Percentiles rank a stretch among this genome's conserved stretches.
These are phyloP conservation scores for Crocidura indochinensis DNA, from an alignment of 2,797 vertebrate species.

Conservation along the genomic window DNA sequence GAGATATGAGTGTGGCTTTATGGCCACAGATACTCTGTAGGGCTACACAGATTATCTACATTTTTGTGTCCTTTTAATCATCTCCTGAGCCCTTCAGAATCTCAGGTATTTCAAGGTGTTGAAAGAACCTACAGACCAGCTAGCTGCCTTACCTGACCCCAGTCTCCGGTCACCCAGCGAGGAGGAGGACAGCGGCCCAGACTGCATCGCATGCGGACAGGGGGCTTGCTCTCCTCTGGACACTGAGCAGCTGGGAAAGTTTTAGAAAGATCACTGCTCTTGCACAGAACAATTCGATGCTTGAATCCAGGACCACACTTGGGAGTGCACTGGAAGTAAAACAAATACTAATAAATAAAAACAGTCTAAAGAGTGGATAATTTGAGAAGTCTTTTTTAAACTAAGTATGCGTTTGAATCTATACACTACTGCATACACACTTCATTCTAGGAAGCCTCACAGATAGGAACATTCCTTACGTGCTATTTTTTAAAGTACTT, in stretches of 20 bases:
- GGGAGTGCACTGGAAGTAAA: conserved; percentile 95
- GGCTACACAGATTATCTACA: background rate
- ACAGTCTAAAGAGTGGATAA: conserved; percentile 68
- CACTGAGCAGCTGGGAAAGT: conserved; percentile 95
- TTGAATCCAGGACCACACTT: conserved; percentile 99
- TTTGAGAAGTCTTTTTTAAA: conserved; percentile 36
- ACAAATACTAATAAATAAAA: conserved; percentile 56
- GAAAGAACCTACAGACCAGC: background rate
- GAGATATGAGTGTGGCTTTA: background rate
- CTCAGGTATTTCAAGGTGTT: background rate
- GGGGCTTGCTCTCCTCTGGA: conserved; percentile 95
- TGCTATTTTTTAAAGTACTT: conserved; percentile 50
- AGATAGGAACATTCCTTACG: conserved; percentile 54
- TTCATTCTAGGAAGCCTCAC: conserved; percentile 63
- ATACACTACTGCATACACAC: conserved; percentile 43
- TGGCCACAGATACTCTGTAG: background rate
- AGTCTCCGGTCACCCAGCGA: conserved; percentile 98
- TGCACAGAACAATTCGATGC: conserved; percentile 98
- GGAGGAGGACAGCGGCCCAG: conserved; percentile 97
- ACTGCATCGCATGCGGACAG: conserved; percentile 96
- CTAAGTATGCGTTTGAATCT: conserved; percentile 41
- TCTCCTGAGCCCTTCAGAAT: conserved; percentile 14
- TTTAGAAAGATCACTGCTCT: conserved; percentile 97
- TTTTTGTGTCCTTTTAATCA: background rate
- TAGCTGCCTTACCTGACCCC: conserved; percentile 95